phyloP scores from a whole-genome alignment of 2,888 invertebrate genomes.

The Diploptera punctata region DNA sequence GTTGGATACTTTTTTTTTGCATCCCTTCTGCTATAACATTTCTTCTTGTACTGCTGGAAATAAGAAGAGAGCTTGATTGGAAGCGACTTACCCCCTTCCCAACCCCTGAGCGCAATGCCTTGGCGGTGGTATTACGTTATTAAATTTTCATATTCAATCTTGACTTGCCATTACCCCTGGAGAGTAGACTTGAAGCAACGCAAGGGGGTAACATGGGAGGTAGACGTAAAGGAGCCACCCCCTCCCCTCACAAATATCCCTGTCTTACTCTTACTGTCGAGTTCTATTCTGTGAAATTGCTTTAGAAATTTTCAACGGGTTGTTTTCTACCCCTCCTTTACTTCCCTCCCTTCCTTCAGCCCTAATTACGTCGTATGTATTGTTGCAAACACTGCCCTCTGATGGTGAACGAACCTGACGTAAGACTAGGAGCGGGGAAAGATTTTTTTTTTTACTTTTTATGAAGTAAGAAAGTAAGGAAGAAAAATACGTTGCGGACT shows the following conservation, averaged over 20 bases:
- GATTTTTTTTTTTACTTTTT: not conserved
- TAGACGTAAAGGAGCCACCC: slow-evolving; percentile 13
- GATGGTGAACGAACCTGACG: slow-evolving; percentile 13
- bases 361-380: slow-evolving; percentile 24
- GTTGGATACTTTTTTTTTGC: too few relatives aligned
- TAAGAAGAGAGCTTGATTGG: slow-evolving; percentile 30
- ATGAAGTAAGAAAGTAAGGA: too few relatives aligned
- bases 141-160: slow-evolving; percentile 84
- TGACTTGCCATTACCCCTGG: slow-evolving; percentile 51
- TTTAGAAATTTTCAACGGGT: slow-evolving; percentile 26
- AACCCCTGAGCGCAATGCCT: slow-evolving; percentile 1
- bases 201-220: slow-evolving; percentile 3
- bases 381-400: not conserved
- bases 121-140: slow-evolving; percentile 62
- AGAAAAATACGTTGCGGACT: not conserved
- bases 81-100: slow-evolving; percentile 22
- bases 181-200: slow-evolving; percentile 20
- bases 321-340: not conserved
- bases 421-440: not conserved
- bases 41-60: not conserved
- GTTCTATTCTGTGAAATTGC: slow-evolving; percentile 24
- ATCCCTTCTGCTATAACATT: too few relatives aligned
- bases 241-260: slow-evolving; percentile 4
- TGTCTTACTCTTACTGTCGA: not conserved
- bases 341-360: slow-evolving; percentile 14